A percentile compares a stretch with the other conserved stretches of the same genome.
Evolutionary conservation across 1,140 invertebrate genomes (phyloP).

Genomic region (Neuroterus valhalla): DNA sequence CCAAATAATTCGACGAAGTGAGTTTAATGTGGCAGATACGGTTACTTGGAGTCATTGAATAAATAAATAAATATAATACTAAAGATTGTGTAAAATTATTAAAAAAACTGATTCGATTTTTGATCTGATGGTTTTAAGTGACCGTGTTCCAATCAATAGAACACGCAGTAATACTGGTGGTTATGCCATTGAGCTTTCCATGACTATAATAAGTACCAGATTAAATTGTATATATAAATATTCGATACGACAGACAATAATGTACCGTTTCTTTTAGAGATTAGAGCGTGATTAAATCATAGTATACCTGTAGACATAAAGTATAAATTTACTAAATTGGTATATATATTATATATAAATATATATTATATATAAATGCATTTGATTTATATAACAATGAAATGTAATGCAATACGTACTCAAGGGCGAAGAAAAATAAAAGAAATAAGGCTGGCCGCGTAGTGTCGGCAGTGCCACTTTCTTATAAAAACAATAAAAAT

Average conservation of each 20-base stretch:
- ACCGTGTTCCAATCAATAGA: constrained; percentile 33
- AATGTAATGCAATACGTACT: constrained; percentile 68
- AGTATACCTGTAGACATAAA: constrained; percentile 56
- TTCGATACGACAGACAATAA: constrained; percentile 73
- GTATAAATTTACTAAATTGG: constrained; percentile 56
- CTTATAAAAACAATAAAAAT: not conserved
- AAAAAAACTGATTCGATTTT: not conserved
- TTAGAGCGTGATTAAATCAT: constrained; percentile 56
- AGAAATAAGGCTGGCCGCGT: constrained; percentile 49
- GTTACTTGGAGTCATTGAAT: constrained; percentile 23
- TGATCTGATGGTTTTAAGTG: constrained; percentile 23
- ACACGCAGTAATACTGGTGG: constrained; percentile 57
- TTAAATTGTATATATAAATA: constrained; percentile 55
- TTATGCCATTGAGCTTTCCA: constrained; percentile 72
- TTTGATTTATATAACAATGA: constrained; percentile 57
- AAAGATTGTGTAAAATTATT: not conserved
- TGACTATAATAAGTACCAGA: constrained; percentile 58
- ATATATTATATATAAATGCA: constrained; percentile 51
- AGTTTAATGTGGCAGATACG: constrained; percentile 48
- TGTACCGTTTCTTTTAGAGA: constrained; percentile 70
- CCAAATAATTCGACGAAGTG: constrained; percentile 52
- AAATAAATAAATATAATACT: not conserved
- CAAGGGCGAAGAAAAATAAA: constrained; percentile 49
- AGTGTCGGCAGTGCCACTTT: constrained; percentile 46
- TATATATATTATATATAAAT: constrained; percentile 44